A percentile compares a stretch with the other conserved stretches of the same genome.
Conservation (phyloP, 1,140 invertebrate species). For the Macrocentrus cingulum region DNA sequence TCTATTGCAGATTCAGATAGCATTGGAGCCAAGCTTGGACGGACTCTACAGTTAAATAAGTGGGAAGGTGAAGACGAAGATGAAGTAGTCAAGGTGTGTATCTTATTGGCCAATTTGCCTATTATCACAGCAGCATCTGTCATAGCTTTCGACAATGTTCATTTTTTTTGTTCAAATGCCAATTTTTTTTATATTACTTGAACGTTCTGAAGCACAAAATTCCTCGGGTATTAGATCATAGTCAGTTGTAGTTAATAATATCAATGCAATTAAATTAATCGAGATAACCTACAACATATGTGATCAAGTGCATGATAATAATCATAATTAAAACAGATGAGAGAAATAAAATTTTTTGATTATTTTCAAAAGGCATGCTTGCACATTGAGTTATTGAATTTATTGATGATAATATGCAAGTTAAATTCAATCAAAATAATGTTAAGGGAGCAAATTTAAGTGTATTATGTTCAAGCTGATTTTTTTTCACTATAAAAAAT, state of each 20-base stretch:
- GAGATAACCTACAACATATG: not conserved
- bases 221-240: not conserved
- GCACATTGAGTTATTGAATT: not conserved
- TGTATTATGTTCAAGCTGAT: slow-evolving; percentile 9
- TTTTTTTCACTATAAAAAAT: slow-evolving; percentile 31
- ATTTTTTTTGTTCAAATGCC: slow-evolving; percentile 24
- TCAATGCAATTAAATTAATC: not conserved
- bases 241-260: not conserved
- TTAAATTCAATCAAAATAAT: too few relatives aligned
- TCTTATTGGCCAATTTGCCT: slow-evolving; percentile 13
- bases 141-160: slow-evolving; percentile 28
- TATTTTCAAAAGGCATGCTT: slow-evolving; percentile 3
- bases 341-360: not conserved
- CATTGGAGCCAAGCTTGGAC: slow-evolving; percentile 46
- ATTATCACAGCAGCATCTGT: not conserved
- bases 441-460: not conserved
- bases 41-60: slow-evolving; percentile 64
- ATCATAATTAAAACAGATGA: not conserved
- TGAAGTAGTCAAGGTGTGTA: slow-evolving; percentile 77
- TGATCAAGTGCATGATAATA: not conserved
- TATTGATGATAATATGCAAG: too few relatives aligned
- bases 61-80: slow-evolving; percentile 86
- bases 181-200: slow-evolving; percentile 11
- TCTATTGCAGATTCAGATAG: slow-evolving; percentile 52
- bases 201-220: not conserved